A percentile compares a stretch with the other conserved stretches of the same genome.
Conservation (phyloP, 2,113 vertebrate species). For the Psettodes erumei region DNA sequence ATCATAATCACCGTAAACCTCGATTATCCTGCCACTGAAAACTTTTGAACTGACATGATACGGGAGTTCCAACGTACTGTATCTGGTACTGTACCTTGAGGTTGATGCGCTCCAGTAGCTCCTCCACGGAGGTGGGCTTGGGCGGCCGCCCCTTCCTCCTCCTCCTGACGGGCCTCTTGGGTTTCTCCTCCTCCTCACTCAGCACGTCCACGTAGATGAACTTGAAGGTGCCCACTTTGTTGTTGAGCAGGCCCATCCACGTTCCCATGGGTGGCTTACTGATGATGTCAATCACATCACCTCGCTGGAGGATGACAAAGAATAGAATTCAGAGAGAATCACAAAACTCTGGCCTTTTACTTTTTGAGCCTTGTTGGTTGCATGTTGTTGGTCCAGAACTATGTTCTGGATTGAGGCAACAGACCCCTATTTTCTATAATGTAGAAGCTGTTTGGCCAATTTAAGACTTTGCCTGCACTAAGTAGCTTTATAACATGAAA, state of each 20-base stretch:
- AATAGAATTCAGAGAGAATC: not conserved
- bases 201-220: slow-evolving; percentile 99
- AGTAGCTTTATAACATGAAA: not conserved
- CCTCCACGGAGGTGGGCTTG: slow-evolving; percentile 96
- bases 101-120: slow-evolving; percentile 95
- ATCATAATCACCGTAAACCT: not conserved
- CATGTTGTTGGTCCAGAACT: no score
- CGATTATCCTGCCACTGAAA: not conserved
- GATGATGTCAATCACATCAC: slow-evolving; percentile 99
- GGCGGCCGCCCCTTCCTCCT: slow-evolving; percentile 91
- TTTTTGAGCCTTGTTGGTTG: no score
- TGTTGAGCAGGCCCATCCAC: slow-evolving; percentile 98
- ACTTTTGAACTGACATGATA: not conserved
- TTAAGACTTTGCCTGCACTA: not conserved
- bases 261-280: slow-evolving; percentile 99
- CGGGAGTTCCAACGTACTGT: not conserved
- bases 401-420: not conserved
- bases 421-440: not conserved
- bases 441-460: not conserved
- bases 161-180: slow-evolving; percentile 90
- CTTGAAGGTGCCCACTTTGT: slow-evolving; percentile 99
- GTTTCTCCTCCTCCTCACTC: slow-evolving; percentile 93
- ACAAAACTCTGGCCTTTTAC: not conserved
- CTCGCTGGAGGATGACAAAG: slow-evolving; percentile 82
- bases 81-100: slow-evolving; percentile 86